phyloP scores from a whole-genome alignment of 2,888 invertebrate genomes.

The Pseudococcus jackbeardsleyi region DNA sequence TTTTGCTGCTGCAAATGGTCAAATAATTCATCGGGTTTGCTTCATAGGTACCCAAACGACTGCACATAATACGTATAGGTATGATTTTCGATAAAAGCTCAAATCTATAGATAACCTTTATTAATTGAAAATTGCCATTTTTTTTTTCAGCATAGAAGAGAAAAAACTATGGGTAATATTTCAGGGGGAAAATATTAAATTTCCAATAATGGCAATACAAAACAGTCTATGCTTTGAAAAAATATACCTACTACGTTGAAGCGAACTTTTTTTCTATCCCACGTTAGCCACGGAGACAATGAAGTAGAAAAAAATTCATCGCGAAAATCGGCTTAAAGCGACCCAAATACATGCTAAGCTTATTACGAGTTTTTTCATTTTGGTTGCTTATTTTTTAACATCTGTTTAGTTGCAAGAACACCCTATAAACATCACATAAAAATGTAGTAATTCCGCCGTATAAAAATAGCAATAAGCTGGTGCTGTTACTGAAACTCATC shows the following conservation, averaged over 20 bases:
- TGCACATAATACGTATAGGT: not conserved
- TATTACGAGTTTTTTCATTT: slow-evolving; percentile 42
- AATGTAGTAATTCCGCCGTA: slow-evolving; percentile 45
- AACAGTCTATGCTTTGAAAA: not conserved
- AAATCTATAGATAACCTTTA: too few species aligned
- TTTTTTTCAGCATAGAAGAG: not conserved
- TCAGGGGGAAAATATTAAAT: too few species aligned
- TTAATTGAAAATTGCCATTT: not conserved
- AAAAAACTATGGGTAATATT: too few species aligned
- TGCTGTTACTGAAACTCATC: slow-evolving; percentile 33
- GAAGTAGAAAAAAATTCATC: not conserved
- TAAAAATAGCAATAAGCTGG: slow-evolving; percentile 32
- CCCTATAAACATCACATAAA: slow-evolving; percentile 47
- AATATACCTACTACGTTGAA: not conserved
- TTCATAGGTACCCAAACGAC: not conserved
- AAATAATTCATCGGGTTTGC: not conserved
- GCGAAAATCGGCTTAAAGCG: slow-evolving; percentile 26
- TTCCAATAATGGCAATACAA: not conserved
- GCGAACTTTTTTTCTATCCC: not conserved
- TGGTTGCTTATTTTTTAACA: slow-evolving; percentile 45
- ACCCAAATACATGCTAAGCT: slow-evolving; percentile 44
- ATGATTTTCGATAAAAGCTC: not conserved
- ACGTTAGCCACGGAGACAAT: not conserved
- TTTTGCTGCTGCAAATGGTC: slow-evolving; percentile 9
- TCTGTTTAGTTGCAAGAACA: slow-evolving; percentile 52